Evolutionary conservation across 2,888 invertebrate genomes (phyloP).

Genomic region (Chloromyia formosa): DNA sequence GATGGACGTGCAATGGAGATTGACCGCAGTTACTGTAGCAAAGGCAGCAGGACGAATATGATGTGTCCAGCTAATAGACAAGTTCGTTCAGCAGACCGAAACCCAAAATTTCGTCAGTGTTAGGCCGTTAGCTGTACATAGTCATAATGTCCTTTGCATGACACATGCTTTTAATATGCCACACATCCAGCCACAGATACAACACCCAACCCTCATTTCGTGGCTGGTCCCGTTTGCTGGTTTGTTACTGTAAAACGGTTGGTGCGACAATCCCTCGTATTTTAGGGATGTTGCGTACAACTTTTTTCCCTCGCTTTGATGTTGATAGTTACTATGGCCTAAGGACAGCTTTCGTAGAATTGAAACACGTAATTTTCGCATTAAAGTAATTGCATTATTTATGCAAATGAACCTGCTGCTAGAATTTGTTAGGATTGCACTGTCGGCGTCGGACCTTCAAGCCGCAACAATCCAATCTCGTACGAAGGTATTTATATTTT

Average conservation of each 20-base stretch:
- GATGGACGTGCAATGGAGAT: constrained; percentile 33
- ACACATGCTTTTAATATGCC: constrained; percentile 38
- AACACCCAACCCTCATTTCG: constrained; percentile 2
- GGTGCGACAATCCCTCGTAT: background rate
- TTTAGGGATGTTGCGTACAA: constrained; percentile 16
- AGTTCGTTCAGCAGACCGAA: constrained; percentile 1
- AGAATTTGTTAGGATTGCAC: background rate
- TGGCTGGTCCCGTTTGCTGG: constrained; percentile 6
- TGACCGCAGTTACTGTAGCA: background rate
- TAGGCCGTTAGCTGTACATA: constrained; percentile 14
- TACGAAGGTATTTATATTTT: constrained; percentile 17
- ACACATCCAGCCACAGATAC: constrained; percentile 18
- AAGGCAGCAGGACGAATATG: background rate
- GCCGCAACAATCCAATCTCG: constrained; percentile 17
- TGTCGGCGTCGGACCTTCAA: background rate
- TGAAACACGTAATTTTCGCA: constrained; percentile 48
- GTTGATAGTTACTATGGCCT: constrained; percentile 22
- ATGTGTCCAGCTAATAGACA: constrained; percentile 13
- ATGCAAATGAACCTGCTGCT: constrained; percentile 41
- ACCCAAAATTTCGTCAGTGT: constrained; percentile 43
- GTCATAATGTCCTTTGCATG: constrained; percentile 26
- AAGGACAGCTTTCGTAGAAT: constrained; percentile 18
- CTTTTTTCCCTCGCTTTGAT: constrained; percentile 24
- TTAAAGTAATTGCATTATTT: constrained; percentile 49
- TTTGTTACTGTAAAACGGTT: constrained; percentile 28